phyloP scores from a whole-genome alignment of 2,888 invertebrate genomes.

The Dilophus febrilis region DNA sequence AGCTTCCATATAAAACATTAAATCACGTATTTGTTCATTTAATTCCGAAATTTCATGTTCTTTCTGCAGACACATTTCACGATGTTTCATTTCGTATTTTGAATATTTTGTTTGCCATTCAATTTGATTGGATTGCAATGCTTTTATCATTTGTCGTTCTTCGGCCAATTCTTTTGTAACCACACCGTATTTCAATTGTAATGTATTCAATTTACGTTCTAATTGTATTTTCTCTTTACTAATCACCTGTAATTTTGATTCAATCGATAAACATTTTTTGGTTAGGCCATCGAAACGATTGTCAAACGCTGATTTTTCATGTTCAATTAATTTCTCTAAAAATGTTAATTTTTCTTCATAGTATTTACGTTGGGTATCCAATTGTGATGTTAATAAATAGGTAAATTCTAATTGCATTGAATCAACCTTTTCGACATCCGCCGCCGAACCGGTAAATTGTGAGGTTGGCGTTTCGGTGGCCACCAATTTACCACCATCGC shows the following conservation, averaged over 20 bases:
- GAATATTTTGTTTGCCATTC: constrained; percentile 49
- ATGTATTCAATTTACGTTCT: constrained; percentile 52
- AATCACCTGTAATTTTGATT: constrained; percentile 35
- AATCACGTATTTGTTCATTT: constrained; percentile 83
- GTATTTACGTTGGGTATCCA: constrained; percentile 83
- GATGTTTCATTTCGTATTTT: constrained; percentile 35
- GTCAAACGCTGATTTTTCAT: constrained; percentile 39
- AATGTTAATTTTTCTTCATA: constrained; percentile 66
- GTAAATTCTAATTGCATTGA: constrained; percentile 93
- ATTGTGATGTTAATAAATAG: constrained; percentile 83
- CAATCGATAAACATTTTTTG: constrained; percentile 30
- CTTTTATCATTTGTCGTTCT: constrained; percentile 69
- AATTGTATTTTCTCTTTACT: constrained; percentile 46
- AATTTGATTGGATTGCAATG: constrained; percentile 56
- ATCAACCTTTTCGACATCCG: constrained; percentile 74
- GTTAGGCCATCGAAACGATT: constrained; percentile 34
- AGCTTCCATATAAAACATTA: constrained; percentile 94
- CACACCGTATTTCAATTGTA: constrained; percentile 42
- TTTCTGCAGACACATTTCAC: constrained; percentile 39
- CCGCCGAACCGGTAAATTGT: constrained; percentile 10
- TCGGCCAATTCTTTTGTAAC: constrained; percentile 57
- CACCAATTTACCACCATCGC: constrained; percentile 91
- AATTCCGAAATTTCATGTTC: constrained; percentile 60
- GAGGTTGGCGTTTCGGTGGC: constrained; percentile 47
- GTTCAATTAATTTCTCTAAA: constrained; percentile 30